phyloP scores from a whole-genome alignment of 2,113 vertebrate species.

The Vanacampus margaritifer region DNA sequence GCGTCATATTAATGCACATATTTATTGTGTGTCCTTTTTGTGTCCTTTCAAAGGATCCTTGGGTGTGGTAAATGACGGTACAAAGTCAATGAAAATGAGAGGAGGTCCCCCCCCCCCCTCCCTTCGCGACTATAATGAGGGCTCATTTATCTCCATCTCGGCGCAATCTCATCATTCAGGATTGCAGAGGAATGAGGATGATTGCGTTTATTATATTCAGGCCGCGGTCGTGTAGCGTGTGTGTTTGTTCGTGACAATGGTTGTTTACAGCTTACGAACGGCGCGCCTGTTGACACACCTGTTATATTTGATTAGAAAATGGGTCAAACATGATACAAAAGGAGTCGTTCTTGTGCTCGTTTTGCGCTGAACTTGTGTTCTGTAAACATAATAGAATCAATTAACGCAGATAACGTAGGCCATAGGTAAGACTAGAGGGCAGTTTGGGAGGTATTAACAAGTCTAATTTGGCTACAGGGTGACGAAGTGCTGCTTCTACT shows the following conservation, averaged over 20 bases:
- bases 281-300: conserved; percentile 43
- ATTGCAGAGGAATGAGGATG: conserved; percentile 41
- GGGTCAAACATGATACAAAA: conserved; percentile 9
- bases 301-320: conserved; percentile 29
- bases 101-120: too few species aligned
- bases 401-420: conserved; percentile 19
- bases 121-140: conserved; percentile 67
- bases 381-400: conserved; percentile 27
- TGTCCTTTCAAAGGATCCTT: conserved; percentile 20
- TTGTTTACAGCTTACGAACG: conserved; percentile 7
- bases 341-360: conserved; percentile 21
- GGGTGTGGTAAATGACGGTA: conserved; percentile 36
- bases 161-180: conserved; percentile 63
- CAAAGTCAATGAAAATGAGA: conserved; percentile 22
- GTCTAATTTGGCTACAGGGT: not conserved
- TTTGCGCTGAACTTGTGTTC: conserved; percentile 22
- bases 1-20: conserved; percentile 54
- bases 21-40: conserved; percentile 39
- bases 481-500: not conserved
- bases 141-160: conserved; percentile 70
- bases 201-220: conserved; percentile 32
- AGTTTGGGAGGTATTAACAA: conserved; percentile 1
- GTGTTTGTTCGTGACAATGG: conserved; percentile 18
- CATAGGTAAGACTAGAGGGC: conserved; percentile 19
- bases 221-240: conserved; percentile 11